Conservation (phyloP, 2,113 vertebrate genomes). For the Butastur rufipennis region DNA sequence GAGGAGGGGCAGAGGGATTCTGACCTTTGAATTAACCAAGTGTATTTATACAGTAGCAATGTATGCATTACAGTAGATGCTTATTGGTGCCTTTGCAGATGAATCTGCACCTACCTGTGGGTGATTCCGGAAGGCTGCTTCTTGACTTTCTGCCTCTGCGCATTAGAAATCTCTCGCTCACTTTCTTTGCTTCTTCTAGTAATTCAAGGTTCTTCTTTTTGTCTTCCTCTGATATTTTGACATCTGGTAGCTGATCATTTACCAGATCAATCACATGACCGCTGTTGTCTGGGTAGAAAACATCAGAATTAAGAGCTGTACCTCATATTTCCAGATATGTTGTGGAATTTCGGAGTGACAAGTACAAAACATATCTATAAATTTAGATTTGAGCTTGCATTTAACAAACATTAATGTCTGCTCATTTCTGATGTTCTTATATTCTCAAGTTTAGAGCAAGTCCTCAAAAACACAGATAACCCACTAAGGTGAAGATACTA, state of each 20-base stretch:
- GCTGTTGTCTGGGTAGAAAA: slow-evolving; percentile 75
- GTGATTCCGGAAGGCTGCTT: slow-evolving; percentile 84
- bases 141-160: slow-evolving; percentile 89
- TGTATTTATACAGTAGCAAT: background rate
- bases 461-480: background rate
- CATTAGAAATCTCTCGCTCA: slow-evolving; percentile 89
- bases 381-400: background rate
- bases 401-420: background rate
- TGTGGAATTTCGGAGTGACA: background rate
- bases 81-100: background rate
- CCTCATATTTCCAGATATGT: background rate
- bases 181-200: slow-evolving; percentile 92
- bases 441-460: background rate
- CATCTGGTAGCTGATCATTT: slow-evolving; percentile 89
- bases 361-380: background rate
- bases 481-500: background rate
- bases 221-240: slow-evolving; percentile 93
- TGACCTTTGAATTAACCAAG: background rate
- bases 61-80: background rate
- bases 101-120: slow-evolving; percentile 74
- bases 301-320: background rate
- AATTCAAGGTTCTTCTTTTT: slow-evolving; percentile 93
- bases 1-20: background rate
- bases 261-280: slow-evolving; percentile 92
- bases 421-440: background rate